These are phyloP conservation scores for Mycalesis mineus DNA, from an alignment of 2,888 invertebrate genomes.

Conservation along the genomic window DNA sequence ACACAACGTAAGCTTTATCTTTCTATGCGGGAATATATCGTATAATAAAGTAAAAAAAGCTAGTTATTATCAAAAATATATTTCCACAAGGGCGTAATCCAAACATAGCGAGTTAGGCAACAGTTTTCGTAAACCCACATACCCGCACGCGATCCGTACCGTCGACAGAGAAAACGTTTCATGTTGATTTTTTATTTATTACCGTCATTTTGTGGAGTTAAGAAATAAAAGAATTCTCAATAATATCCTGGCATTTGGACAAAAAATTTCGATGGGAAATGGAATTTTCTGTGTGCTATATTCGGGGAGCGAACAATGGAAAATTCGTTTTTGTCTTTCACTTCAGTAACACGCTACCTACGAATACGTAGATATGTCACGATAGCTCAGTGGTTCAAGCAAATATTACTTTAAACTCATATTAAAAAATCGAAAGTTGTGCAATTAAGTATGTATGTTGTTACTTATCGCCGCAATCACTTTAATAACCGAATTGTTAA, in stretches of 20 bases:
- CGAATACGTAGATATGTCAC: too few species aligned
- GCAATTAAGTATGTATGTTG: too few species aligned
- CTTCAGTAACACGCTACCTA: too few species aligned
- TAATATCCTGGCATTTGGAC: slow-evolving; percentile 1
- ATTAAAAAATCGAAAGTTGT: too few species aligned
- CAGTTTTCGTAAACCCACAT: slow-evolving; percentile 16
- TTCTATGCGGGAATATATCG: too few species aligned
- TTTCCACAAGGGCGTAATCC: slow-evolving; percentile 10
- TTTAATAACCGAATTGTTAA: too few species aligned
- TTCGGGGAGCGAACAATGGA: neutral
- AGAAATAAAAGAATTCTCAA: slow-evolving; percentile 5
- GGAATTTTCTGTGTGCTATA: neutral
- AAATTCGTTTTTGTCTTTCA: neutral
- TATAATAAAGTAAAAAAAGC: neutral
- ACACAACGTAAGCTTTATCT: too few species aligned
- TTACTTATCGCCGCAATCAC: too few species aligned
- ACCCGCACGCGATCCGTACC: slow-evolving; percentile 21
- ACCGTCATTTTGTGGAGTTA: slow-evolving; percentile 10
- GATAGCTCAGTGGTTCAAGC: too few species aligned
- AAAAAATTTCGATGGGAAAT: slow-evolving; percentile 1
- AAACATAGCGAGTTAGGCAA: slow-evolving; percentile 13
- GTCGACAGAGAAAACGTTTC: slow-evolving; percentile 11
- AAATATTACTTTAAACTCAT: too few species aligned
- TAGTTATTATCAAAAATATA: slow-evolving; percentile 4
- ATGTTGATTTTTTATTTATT: slow-evolving; percentile 15